Evolutionary conservation across 2,113 vertebrate genomes (phyloP).

Genomic region (Notechis scutatus): DNA sequence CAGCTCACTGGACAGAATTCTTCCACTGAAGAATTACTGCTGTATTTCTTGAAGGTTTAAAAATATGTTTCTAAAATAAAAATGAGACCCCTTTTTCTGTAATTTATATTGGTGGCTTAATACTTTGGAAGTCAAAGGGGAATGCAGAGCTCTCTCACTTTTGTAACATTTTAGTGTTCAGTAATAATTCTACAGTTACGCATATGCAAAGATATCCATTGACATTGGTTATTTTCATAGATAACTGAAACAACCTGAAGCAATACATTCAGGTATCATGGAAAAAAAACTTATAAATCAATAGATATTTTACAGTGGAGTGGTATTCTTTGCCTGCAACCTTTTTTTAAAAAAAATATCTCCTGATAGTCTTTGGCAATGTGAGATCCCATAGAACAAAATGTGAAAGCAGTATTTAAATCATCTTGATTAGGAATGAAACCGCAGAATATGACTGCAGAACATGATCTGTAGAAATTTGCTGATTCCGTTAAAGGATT

Average conservation of each 20-base stretch:
- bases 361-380: neutral
- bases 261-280: neutral
- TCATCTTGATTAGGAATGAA: neutral
- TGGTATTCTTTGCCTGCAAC: neutral
- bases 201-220: neutral
- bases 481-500: neutral
- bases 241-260: neutral
- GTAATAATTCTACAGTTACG: neutral
- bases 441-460: constrained; percentile 31
- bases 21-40: neutral
- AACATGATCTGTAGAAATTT: neutral
- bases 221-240: neutral
- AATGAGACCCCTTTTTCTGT: neutral
- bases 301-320: neutral
- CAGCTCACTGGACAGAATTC: neutral
- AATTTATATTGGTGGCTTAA: neutral
- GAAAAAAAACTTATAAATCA: neutral
- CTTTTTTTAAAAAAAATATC: neutral
- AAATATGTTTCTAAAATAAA: neutral
- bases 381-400: neutral
- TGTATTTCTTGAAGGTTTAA: neutral
- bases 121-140: neutral
- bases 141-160: neutral
- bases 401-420: neutral
- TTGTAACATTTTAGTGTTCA: neutral